Conservation (phyloP, 2,888 invertebrate species). For the Proisotoma minuta region DNA sequence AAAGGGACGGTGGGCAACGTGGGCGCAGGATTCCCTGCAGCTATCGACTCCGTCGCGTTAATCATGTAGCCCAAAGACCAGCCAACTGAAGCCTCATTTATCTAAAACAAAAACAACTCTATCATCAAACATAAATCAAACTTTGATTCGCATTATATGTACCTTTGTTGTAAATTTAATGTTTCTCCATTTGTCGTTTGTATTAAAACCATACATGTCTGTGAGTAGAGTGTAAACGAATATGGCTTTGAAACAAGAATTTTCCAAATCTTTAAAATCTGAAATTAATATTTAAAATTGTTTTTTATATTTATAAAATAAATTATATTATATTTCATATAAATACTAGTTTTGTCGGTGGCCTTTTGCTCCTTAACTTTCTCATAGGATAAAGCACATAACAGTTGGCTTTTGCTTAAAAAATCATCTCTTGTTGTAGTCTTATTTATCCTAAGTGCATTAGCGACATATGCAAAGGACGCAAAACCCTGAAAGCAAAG, state of each 20-base stretch:
- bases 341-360: constrained; percentile 7
- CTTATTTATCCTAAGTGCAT: constrained; percentile 48
- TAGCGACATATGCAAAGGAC: constrained; percentile 51
- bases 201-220: constrained; percentile 51
- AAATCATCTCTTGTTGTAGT: constrained; percentile 39
- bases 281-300: not conserved
- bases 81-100: constrained; percentile 51
- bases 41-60: constrained; percentile 52
- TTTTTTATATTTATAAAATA: not conserved
- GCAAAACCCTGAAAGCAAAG: constrained; percentile 54
- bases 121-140: not conserved
- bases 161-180: constrained; percentile 51
- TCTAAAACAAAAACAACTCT: constrained; percentile 42
- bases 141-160: not conserved
- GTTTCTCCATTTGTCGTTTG: constrained; percentile 49
- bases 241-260: constrained; percentile 50
- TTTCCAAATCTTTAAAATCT: constrained; percentile 11
- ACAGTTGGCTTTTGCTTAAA: constrained; percentile 34
- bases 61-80: constrained; percentile 56
- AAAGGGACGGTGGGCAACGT: constrained; percentile 41
- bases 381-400: constrained; percentile 48
- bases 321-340: not conserved
- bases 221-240: constrained; percentile 50
- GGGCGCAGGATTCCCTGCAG: constrained; percentile 46
- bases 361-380: constrained; percentile 12